Percentiles rank a stretch among this genome's conserved stretches.
phyloP scores from a whole-genome alignment of 2,797 vertebrate genomes.

The Lutjanus argentimaculatus region DNA sequence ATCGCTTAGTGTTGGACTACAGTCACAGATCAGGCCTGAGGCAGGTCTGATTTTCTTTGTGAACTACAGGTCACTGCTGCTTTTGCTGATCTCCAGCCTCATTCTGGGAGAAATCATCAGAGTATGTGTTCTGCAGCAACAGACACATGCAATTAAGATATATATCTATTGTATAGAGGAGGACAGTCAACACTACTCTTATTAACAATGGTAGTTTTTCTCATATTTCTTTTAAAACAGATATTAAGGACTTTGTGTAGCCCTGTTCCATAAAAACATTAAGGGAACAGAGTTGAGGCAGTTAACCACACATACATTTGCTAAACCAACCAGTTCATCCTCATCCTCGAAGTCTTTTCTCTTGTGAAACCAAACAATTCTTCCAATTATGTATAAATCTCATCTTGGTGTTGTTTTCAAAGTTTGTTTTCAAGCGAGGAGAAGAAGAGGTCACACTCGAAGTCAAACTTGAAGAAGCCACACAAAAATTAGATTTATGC shows the following conservation, averaged over 20 bases:
- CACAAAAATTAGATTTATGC: neutral
- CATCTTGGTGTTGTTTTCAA: neutral
- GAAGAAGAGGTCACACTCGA: neutral
- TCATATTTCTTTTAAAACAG: neutral
- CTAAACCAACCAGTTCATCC: neutral
- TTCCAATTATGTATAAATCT: neutral
- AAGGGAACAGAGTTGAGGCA: neutral
- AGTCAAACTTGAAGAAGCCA: neutral
- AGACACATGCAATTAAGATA: neutral
- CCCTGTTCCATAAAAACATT: neutral
- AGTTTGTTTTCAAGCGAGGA: too few species aligned
- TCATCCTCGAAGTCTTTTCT: neutral
- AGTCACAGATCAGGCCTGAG: conserved; percentile 2
- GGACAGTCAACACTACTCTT: neutral
- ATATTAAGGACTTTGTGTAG: neutral
- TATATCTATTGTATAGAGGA: neutral
- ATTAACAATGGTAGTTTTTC: neutral
- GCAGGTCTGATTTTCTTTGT: neutral
- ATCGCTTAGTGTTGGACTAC: conserved; percentile 5
- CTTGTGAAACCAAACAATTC: neutral
- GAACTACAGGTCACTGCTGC: neutral
- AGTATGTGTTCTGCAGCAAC: conserved; percentile 6
- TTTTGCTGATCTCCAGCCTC: neutral
- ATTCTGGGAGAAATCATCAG: conserved; percentile 2
- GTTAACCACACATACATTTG: neutral